Evolutionary conservation across 2,888 invertebrate species (phyloP).

Genomic region (Julus scandinavius): DNA sequence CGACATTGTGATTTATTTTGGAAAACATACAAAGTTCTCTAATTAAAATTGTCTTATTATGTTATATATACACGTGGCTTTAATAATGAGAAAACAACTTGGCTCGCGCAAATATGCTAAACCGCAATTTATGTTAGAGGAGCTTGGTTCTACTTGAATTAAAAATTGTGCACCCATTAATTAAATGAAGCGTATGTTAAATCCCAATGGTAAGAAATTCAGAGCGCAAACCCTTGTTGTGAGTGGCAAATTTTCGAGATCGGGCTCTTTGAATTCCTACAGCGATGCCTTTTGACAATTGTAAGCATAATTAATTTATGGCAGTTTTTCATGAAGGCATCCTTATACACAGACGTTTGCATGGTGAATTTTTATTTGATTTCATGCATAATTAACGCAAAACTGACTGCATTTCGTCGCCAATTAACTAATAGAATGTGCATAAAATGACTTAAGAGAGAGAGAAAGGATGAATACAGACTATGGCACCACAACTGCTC

Average conservation of each 20-base stretch:
- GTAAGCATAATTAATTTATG: conserved; percentile 36
- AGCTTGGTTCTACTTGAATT: conserved; percentile 27
- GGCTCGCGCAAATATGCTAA: conserved; percentile 20
- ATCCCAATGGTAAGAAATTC: conserved; percentile 38
- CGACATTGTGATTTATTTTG: background rate
- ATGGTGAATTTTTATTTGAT: conserved; percentile 16
- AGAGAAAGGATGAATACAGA: background rate
- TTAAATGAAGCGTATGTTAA: conserved; percentile 14
- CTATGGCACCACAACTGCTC: background rate
- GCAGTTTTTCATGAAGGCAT: background rate
- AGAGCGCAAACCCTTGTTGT: conserved; percentile 16
- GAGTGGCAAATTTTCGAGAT: background rate
- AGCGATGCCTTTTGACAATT: conserved; percentile 36
- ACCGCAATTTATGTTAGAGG: conserved; percentile 32
- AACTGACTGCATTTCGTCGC: conserved; percentile 10
- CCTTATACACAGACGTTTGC: background rate
- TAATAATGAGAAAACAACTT: conserved; percentile 23
- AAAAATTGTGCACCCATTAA: conserved; percentile 44
- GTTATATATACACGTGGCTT: background rate
- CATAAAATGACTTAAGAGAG: background rate
- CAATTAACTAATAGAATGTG: background rate
- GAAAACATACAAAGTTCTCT: background rate
- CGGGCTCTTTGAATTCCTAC: background rate
- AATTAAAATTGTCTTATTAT: conserved; percentile 41
- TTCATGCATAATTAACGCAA: background rate